These are phyloP conservation scores for Zaprionus vittiger DNA, from an alignment of 1,140 invertebrate genomes.

Conservation along the genomic window DNA sequence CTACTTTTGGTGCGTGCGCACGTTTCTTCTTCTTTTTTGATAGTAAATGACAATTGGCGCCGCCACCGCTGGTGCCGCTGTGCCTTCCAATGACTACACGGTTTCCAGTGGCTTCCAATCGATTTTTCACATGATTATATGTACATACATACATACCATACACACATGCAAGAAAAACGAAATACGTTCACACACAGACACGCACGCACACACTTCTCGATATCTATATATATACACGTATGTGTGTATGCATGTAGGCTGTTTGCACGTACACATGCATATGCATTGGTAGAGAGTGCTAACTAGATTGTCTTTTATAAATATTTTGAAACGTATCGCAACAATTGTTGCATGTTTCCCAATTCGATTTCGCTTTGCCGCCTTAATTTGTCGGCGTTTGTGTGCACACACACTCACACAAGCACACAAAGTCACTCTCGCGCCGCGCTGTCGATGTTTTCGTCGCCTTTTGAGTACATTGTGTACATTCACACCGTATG, in stretches of 20 bases:
- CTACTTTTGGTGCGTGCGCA: slow-evolving; percentile 44
- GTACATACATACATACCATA: slow-evolving; percentile 49
- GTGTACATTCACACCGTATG: slow-evolving; percentile 15
- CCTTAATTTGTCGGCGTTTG: slow-evolving; percentile 32
- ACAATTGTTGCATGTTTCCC: slow-evolving; percentile 29
- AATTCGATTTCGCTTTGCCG: slow-evolving; percentile 19
- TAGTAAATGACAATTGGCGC: slow-evolving; percentile 79
- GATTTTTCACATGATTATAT: slow-evolving; percentile 84
- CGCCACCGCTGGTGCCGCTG: slow-evolving; percentile 53
- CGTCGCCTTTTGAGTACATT: background rate
- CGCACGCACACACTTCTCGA: slow-evolving; percentile 6
- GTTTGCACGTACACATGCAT: no score
- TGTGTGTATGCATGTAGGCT: no score
- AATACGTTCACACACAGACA: slow-evolving; percentile 4
- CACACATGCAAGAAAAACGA: slow-evolving; percentile 10
- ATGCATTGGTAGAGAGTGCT: background rate
- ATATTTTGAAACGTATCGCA: slow-evolving; percentile 31
- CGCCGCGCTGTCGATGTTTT: background rate
- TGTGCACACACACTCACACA: slow-evolving; percentile 9
- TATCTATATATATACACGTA: slow-evolving; percentile 2
- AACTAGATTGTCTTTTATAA: slow-evolving; percentile 23
- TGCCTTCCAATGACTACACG: slow-evolving; percentile 52
- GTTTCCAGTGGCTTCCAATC: slow-evolving; percentile 79
- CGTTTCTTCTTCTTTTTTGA: slow-evolving; percentile 70
- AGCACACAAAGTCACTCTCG: slow-evolving; percentile 9